phyloP scores from a whole-genome alignment of 2,888 invertebrate genomes.

The Ectobius pallidus region DNA sequence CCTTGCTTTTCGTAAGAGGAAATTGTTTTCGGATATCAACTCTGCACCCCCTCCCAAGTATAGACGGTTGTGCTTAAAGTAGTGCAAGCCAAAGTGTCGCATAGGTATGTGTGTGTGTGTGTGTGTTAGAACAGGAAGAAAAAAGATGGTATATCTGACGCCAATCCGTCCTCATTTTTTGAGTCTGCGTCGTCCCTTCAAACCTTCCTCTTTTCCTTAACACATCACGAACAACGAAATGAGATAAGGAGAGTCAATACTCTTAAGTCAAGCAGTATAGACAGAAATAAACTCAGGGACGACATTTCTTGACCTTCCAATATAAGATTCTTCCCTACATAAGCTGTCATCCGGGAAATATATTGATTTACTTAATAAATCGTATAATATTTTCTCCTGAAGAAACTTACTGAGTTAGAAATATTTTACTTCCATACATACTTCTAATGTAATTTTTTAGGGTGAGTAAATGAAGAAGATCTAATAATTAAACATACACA shows the following conservation, averaged over 20 bases:
- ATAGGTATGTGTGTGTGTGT: background rate
- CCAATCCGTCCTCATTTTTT: conserved; percentile 15
- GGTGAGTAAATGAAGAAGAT: too few relatives aligned
- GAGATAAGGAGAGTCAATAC: conserved; percentile 15
- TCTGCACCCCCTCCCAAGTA: background rate
- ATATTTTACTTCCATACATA: too few relatives aligned
- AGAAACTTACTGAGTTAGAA: too few relatives aligned
- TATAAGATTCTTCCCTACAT: too few relatives aligned
- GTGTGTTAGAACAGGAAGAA: background rate
- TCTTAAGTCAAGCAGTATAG: background rate
- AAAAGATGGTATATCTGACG: conserved; percentile 4
- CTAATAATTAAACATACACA: too few relatives aligned
- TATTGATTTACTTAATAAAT: too few relatives aligned
- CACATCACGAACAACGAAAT: background rate
- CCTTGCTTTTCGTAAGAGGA: conserved; percentile 13
- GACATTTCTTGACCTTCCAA: too few relatives aligned
- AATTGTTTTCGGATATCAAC: conserved; percentile 34
- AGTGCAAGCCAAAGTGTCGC: background rate
- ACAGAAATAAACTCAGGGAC: background rate
- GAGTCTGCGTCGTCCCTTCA: background rate
- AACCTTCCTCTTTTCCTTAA: background rate
- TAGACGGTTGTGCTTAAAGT: conserved; percentile 9
- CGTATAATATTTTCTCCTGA: too few relatives aligned
- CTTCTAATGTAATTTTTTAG: too few relatives aligned
- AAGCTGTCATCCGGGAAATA: too few relatives aligned